Evolutionary conservation across 1,140 invertebrate genomes (phyloP), one percentile per base, ranked within the genome.

Genomic region (Campoletis sonorensis): DNA sequence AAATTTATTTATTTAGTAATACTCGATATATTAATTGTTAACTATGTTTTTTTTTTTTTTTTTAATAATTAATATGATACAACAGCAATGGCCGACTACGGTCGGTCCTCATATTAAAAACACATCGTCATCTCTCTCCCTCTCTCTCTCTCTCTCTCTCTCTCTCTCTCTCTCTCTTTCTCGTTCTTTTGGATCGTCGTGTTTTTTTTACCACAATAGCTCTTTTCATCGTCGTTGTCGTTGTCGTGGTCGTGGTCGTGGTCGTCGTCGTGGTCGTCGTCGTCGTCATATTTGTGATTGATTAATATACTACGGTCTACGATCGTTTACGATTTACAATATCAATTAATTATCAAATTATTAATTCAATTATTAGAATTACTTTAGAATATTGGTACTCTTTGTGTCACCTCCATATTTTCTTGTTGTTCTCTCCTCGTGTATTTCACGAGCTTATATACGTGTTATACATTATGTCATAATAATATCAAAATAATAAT

Each of bases 361-460:
- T n/a, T n/a, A n/a, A n/a, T 91, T 90, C 85, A 91, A 90, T 88
- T 88, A 89, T 91, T 92, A 92, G 90, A 92, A 91, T 92, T 92
- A 92, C 87, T 92, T 92, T 92, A 92, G 91, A 92, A 92, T 92
- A 92, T 92, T 91, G 90, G 90, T 92, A 92, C 90, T 92, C 86
- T 87, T 86, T 86, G 85, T 85, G 85, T 87, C 83, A 82, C 73
- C 85, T 84, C 78, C 68, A 79, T 84, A 80, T 80, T 67, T 76
- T 80, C n/a, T 70, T n/a, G n/a, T 73, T 80, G 64, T 71, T 73
- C n/a, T 54, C 15, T 15, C 51, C 3, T 54, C n/a, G 51, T 54
- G 51, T 54, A 21, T 15, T 45, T 72, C 33, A 58, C 54, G 68
- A 37, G 67, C 37, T 83, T 58, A 61, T 21, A 61, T 37, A 54